Percentiles rank a stretch among this genome's conserved stretches.
Conservation (phyloP, 2,888 invertebrate species). For the Malthinus seriepunctatus region DNA sequence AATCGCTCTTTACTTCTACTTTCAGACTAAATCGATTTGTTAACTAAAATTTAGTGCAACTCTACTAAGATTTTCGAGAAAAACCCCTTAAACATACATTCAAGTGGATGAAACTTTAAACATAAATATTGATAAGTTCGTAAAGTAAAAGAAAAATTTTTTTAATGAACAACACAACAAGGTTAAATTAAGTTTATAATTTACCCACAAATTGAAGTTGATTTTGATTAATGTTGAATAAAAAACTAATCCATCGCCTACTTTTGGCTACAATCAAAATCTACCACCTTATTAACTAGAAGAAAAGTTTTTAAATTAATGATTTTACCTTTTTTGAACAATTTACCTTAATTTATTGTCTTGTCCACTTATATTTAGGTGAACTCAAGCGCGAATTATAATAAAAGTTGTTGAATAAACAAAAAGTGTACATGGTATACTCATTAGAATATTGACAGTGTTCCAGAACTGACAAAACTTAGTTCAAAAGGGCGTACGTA, state of each 20-base stretch:
- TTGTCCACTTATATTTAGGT: constrained; percentile 2
- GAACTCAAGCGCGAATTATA: not conserved
- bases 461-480: constrained; percentile 29
- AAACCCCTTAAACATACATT: no score
- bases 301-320: constrained; percentile 8
- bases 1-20: no score
- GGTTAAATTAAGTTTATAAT: constrained; percentile 7
- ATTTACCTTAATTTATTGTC: not conserved
- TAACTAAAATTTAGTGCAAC: no score
- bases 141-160: not conserved
- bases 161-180: constrained; percentile 1
- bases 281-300: constrained; percentile 2
- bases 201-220: constrained; percentile 5
- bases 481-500: constrained; percentile 27
- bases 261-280: constrained; percentile 7
- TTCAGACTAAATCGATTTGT: no score
- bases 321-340: not conserved
- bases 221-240: constrained; percentile 14
- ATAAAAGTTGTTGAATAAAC: constrained; percentile 15
- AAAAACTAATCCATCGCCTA: constrained; percentile 11
- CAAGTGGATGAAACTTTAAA: no score
- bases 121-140: not conserved
- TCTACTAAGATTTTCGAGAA: no score
- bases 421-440: constrained; percentile 18
- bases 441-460: constrained; percentile 31